Percentiles rank a stretch among this genome's conserved stretches.
Evolutionary conservation across 64 coral and sea anemone genomes (phyloP).

Genomic region (Pocillopora verrucosa): DNA sequence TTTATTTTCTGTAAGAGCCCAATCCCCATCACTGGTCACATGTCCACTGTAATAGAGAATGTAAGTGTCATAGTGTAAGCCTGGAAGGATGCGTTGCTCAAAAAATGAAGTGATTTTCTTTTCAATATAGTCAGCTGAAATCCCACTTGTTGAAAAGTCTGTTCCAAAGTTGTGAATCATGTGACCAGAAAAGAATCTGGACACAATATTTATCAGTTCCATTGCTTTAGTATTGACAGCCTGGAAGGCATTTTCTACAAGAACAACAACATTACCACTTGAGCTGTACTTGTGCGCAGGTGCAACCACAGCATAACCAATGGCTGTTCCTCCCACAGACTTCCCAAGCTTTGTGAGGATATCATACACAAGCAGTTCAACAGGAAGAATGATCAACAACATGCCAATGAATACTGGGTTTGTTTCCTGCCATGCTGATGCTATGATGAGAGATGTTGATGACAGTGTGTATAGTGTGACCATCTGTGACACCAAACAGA

Average conservation of each 20-base stretch:
- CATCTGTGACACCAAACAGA: slow-evolving; percentile 90
- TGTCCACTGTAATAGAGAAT: slow-evolving; percentile 97
- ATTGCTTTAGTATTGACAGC: slow-evolving; percentile 73
- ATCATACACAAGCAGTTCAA: slow-evolving; percentile 84
- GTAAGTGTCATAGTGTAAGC: slow-evolving; percentile 90
- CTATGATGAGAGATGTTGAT: slow-evolving; percentile 58
- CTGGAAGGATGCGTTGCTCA: slow-evolving; percentile 78
- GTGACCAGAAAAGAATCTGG: slow-evolving; percentile 88
- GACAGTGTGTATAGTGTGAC: slow-evolving; percentile 80
- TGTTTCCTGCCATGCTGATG: slow-evolving; percentile 72
- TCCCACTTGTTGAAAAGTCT: slow-evolving; percentile 94
- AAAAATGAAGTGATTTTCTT: slow-evolving; percentile 89
- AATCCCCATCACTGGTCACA: slow-evolving; percentile 82
- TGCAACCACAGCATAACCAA: slow-evolving; percentile 93
- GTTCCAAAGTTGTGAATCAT: slow-evolving; percentile 98
- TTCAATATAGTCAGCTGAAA: slow-evolving; percentile 75
- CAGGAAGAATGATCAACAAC: slow-evolving; percentile 73
- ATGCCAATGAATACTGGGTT: slow-evolving; percentile 80
- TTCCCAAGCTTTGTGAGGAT: slow-evolving; percentile 93
- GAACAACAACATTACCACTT: slow-evolving; percentile 61
- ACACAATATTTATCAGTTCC: slow-evolving; percentile 79
- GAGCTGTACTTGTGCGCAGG: slow-evolving; percentile 85
- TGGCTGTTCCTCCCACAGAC: slow-evolving; percentile 93
- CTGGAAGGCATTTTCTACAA: slow-evolving; percentile 80
- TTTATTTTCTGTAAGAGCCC: slow-evolving; percentile 91